Base-by-base conservation (phyloP, 2,888 invertebrate genomes). In the Megaustenia siamemsis region DNA sequence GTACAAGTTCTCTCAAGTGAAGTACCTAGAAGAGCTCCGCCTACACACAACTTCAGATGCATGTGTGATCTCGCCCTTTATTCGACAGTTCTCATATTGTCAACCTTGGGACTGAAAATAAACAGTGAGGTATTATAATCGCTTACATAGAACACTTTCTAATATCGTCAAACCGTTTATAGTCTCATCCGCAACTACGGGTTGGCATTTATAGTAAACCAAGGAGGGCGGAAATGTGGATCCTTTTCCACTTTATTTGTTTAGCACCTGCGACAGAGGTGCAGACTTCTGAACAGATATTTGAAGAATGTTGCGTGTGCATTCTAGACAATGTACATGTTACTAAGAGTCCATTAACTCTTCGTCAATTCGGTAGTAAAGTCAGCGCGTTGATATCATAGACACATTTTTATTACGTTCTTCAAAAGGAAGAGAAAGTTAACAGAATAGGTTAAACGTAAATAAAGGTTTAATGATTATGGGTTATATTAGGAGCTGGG, bases 171-270 rank as follows among this genome's bases (percentile, higher is more conserved):
- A n/a, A 4, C 73, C 49, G 73, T 5, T 73, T 49, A 49, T 49
- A 45, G 32, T 43, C 49, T 32, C 49, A 8, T 35, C 73, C 73
- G 49, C 49, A 49, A 73, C 73, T 32, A 49, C 49, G 28, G 32
- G 49, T 21, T 38, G 49, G 73, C 45, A 24, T 32, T 28, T 73
- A n/a, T 49, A 49, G 73, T 73, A 73, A 73, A 73, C 73, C 49
- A 32, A 49, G 32, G 32, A 73, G 49, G 32, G 28, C 73, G 45
- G 73, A 73, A 73, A 73, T 35, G 73, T 49, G 49, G 32, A 73
- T 49, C 49, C 73, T 49, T 49, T 2, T 10, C 28, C 32, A 2
- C 73, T 45, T 32, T 45, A 49, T 73, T 73, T 28, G 73, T 73
- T 73, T 49, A 73, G 49, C 73, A 73, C 49, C 73, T 73, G 73